Evolutionary conservation across 2,113 vertebrate species (phyloP), one percentile per base, ranked within the genome.

Genomic region (Tringa solitaria): DNA sequence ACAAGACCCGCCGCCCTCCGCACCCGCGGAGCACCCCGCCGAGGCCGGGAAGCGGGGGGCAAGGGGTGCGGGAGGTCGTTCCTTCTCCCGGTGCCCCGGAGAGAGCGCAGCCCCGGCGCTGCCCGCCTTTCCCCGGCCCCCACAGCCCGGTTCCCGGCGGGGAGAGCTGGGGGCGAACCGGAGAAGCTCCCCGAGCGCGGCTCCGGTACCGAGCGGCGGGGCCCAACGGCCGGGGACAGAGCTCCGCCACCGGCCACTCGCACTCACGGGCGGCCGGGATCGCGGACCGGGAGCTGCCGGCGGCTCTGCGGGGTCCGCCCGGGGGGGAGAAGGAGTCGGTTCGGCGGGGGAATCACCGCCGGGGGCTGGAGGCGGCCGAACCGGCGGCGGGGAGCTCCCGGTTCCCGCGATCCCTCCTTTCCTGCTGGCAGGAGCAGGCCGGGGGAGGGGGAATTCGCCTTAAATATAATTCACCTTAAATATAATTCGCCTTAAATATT

Each of bases 151-250:
- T 16, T 73, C 56, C 28, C 23, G 77, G 43, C 3, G 15, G 41
- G 27, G 48, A 37, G n/a, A 21, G 50, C 10, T 6, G 16, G 57
- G 32, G 22, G 6, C 3, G 26, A 12, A 37, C 13, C 18, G 50
- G 39, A n/a, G n/a, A n/a, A 37, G 33, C 26, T 41, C 23, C n/a
- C 0, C 45, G 51, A 76, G 48, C 37, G 18, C 46, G 53, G 53
- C 43, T 27, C 13, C 54, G 93, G 60, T 14, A 28, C 43, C 97
- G 98, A 97, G 98, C 96, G 97, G 81, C 94, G 85, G 94, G 65
- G 96, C 95, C 94, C 87, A 97, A 97, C 97, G 95, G 94, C 93
- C 96, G 73, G 97, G 93, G 97, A 95, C 96, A 98, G 96, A 97
- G 97, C 97, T 94, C 87, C 59, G 53, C 24, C 85, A 97, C 97